Evolutionary conservation across 1,140 invertebrate genomes (phyloP), one percentile per base, ranked within the genome.

Genomic region (Scaptomyza montana): DNA sequence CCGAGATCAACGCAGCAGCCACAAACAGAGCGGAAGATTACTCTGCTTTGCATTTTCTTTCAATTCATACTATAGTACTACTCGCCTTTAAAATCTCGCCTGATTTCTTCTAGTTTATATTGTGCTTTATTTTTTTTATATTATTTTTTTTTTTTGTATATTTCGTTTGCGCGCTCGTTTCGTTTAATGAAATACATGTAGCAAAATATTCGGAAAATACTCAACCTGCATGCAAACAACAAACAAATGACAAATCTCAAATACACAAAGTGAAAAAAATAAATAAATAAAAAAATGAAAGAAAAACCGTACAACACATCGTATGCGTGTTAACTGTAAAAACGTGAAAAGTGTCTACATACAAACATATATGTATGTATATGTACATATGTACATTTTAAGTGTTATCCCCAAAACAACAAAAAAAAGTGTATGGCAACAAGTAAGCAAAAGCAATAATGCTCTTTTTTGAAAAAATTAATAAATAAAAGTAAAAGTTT

Each of bases 21-120:
- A 77, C 39, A 78, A 74, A 53, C 67, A 67, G 78, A 86, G 75
- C 82, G 75, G 43, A 75, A 77, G 68, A 85, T 70, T 36, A 75
- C 39, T 53, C 50, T 65, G 60, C 53, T 49, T 59, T 74, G 47
- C 59, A 33, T 65, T 61, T 61, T 36, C 33, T 6, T 36, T 36
- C 33, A 3, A 10, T 36, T 36, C 33, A 36, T 36, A 9, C 33
- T 36, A 36, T 1, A 36, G 33, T 33, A 33, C 30, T 7, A 7
- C 30, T 1, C 5, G 28, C 16, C 21, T 33, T 33, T 33, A 6
- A 33, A 5, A 5, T 7, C 33, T 36, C 33, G 33, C 16, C 67
- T 45, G 47, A 54, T 65, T 57, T 74, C 39, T 49, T n/a, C 19
- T 28, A 12, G 2, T 45, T 30, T 10, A n/a, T 5, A 16, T 13